Percentiles rank a stretch among this genome's conserved stretches.
These are phyloP conservation scores for Synergus itoensis DNA, from an alignment of 2,888 invertebrate genomes.

Conservation along the genomic window DNA sequence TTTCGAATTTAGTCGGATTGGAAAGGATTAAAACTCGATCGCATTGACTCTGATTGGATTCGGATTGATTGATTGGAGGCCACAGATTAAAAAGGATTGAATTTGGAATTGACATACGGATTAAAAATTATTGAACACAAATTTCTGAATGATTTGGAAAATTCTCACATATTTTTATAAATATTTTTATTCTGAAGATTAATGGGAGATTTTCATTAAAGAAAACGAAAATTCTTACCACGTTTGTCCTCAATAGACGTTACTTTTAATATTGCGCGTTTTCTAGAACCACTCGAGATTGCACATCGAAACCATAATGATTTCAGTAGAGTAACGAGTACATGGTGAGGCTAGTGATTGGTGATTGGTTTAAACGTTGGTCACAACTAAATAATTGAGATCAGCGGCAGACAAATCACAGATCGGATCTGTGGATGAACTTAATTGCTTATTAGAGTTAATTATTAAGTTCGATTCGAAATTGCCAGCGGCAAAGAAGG, in stretches of 20 bases:
- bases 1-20: too few species aligned
- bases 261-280: constrained; percentile 12
- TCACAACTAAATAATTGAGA: constrained; percentile 52
- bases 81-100: too few species aligned
- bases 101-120: too few species aligned
- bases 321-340: constrained; percentile 24
- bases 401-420: constrained; percentile 48
- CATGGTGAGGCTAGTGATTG: constrained; percentile 32
- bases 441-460: constrained; percentile 45
- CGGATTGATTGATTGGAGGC: too few species aligned
- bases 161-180: too few species aligned
- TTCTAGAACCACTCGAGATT: constrained; percentile 13
- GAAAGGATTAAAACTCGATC: too few species aligned
- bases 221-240: constrained; percentile 19
- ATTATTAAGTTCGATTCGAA: constrained; percentile 27
- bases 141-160: too few species aligned
- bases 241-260: constrained; percentile 37
- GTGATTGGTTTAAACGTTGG: constrained; percentile 51
- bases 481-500: constrained; percentile 4
- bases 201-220: neutral
- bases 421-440: constrained; percentile 44
- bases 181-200: too few species aligned
- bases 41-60: too few species aligned
- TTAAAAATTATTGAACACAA: too few species aligned
- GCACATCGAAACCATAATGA: constrained; percentile 34